Percentiles rank a stretch among this genome's conserved stretches.
Conservation (phyloP, 1,140 invertebrate species). For the Drosophila azteca region DNA sequence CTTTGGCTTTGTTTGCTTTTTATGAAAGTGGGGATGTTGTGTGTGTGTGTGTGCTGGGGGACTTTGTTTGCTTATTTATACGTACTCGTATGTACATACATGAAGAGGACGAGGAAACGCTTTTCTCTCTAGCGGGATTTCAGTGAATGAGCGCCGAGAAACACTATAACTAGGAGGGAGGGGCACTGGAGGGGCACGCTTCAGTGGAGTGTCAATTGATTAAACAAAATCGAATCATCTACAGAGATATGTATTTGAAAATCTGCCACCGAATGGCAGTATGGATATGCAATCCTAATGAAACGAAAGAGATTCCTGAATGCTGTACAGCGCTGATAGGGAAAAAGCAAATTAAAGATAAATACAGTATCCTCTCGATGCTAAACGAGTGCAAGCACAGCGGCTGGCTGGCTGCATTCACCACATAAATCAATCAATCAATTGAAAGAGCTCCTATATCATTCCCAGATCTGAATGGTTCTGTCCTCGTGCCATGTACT, state of each 20-base stretch:
- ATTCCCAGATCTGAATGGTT: no score
- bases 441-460: no score
- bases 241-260: conserved; percentile 7
- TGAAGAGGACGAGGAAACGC: not conserved
- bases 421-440: no score
- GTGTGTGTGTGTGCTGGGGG: conserved; percentile 14
- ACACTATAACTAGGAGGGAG: not conserved
- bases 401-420: no score
- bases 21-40: conserved; percentile 15
- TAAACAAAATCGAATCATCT: conserved; percentile 36
- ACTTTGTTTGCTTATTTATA: conserved; percentile 43
- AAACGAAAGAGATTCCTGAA: not conserved
- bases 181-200: not conserved
- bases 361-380: no score
- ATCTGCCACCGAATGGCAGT: not conserved
- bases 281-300: not conserved
- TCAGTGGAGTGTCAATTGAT: conserved; percentile 33
- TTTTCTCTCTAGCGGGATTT: not conserved
- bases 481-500: no score
- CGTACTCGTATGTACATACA: not conserved
- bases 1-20: conserved; percentile 31
- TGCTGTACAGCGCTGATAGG: no score
- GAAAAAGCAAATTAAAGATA: no score
- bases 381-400: no score
- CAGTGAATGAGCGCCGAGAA: no score